Base-by-base conservation (phyloP, 2,113 vertebrate species). In the Pterocles orientalis region DNA sequence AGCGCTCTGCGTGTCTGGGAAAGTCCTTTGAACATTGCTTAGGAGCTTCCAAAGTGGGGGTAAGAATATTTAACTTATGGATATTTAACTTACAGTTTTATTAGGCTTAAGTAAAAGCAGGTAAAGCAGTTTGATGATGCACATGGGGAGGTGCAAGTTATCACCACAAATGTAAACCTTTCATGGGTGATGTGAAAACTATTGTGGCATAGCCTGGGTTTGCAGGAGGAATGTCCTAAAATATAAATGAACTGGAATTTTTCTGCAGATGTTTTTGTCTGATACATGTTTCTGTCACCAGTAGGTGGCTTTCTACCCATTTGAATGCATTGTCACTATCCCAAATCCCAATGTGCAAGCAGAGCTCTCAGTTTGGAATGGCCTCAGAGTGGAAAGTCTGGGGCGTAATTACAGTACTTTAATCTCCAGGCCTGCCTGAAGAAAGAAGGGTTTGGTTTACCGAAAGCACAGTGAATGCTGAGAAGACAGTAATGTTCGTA, bases 271-370 rank as follows among this genome's bases (percentile, higher is more conserved):
- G 3, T 33, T 43, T 56, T 36, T 90, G 17, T n/a, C 20, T 76
- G 43, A 18, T 48, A 2, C 20, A 4, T n/a, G 16, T 45, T 61
- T 60, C 61, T 82, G 81, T 91, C 71, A 47, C 92, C 84, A 62
- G 84, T 18, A 96, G 90, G 87, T 91, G 92, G 92, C 92, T 95
- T 96, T 85, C 20, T 85, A 5, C 4, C 23, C n/a, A 0, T 78
- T 41, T 12, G 24, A 33, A 3, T 33, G n/a, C 14, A 0, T 5
- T 23, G 43, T 20, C 29, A 10, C 36, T 48, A 3, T 12, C 75
- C 34, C 34, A 19, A 24, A 50, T 17, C 11, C 29, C 15, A 18
- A 58, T 24, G 2, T 3, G 14, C 7, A 11, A 36, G 54, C 47
- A 1, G 15, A n/a, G 64, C 19, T 1, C 51, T n/a, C 2, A 0